Evolutionary conservation across 1,140 invertebrate species (phyloP).

Genomic region (Drosophila tristis): DNA sequence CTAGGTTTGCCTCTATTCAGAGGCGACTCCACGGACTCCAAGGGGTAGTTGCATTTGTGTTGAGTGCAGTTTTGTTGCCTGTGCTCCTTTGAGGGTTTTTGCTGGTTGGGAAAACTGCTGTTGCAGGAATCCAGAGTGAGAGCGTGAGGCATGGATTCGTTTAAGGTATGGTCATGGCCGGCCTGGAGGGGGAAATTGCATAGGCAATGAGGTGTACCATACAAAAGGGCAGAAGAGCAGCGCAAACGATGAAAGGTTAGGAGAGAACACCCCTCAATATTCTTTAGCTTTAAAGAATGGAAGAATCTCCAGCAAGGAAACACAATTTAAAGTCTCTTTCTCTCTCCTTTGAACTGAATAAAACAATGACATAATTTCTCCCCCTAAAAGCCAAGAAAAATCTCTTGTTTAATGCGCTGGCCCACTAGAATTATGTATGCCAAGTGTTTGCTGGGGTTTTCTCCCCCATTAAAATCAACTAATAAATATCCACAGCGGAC

Average conservation of each 20-base stretch:
- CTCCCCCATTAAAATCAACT: slow-evolving; percentile 64
- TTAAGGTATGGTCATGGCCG: slow-evolving; percentile 26
- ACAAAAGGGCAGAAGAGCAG: no score
- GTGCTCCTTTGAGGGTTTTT: slow-evolving; percentile 31
- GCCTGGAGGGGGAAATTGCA: slow-evolving; percentile 15
- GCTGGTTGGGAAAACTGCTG: slow-evolving; percentile 10
- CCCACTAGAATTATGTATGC: slow-evolving; percentile 51
- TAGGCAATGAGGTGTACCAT: slow-evolving; percentile 12
- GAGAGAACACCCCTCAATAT: no score
- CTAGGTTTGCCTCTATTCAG: not conserved
- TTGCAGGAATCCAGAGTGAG: not conserved
- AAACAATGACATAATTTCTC: slow-evolving; percentile 20
- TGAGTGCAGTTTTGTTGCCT: slow-evolving; percentile 48
- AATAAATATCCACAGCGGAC: slow-evolving; percentile 65
- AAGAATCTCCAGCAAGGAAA: not conserved
- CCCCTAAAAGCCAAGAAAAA: not conserved
- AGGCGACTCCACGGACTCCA: not conserved
- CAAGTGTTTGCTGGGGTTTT: slow-evolving; percentile 48
- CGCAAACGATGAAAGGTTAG: not conserved
- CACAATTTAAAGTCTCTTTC: slow-evolving; percentile 1
- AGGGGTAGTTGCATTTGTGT: slow-evolving; percentile 30
- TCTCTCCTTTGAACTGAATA: not conserved
- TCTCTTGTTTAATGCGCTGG: slow-evolving; percentile 47
- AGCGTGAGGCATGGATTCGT: not conserved
- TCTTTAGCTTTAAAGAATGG: not conserved